Evolutionary conservation across 2,888 invertebrate species (phyloP).

Genomic region (Tenthredo scrophulariae): DNA sequence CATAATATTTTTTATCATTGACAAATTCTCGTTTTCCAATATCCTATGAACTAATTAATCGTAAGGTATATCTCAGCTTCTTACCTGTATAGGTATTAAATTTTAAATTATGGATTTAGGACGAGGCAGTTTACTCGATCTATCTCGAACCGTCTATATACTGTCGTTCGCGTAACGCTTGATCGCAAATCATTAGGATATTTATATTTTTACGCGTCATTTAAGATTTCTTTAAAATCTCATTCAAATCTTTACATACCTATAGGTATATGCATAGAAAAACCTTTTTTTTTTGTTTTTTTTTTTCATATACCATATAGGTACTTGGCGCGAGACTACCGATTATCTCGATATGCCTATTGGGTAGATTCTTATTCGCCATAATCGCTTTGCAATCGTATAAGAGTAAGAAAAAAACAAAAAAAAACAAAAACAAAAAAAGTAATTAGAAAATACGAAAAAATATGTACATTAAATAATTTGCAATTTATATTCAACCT

Average conservation of each 20-base stretch:
- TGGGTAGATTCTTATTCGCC: not conserved
- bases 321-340: too few relatives aligned
- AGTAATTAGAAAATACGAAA: not conserved
- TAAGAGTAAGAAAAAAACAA: not conserved
- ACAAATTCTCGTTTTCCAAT: not conserved
- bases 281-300: too few relatives aligned
- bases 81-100: not conserved
- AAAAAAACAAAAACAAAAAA: not conserved
- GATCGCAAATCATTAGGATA: not conserved
- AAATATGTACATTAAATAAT: not conserved
- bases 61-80: not conserved
- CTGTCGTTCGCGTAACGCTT: not conserved
- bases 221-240: not conserved
- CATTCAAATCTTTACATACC: not conserved
- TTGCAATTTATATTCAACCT: slow-evolving; percentile 31
- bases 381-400: not conserved
- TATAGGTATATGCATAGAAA: too few relatives aligned
- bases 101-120: slow-evolving; percentile 34
- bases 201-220: not conserved
- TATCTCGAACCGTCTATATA: not conserved
- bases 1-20: not conserved
- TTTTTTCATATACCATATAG: not conserved
- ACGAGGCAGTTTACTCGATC: slow-evolving; percentile 32
- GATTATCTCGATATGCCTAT: too few relatives aligned
- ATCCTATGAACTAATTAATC: not conserved